Conservation (phyloP, 2,888 invertebrate species). For the Glyphotaelius pellucidus region DNA sequence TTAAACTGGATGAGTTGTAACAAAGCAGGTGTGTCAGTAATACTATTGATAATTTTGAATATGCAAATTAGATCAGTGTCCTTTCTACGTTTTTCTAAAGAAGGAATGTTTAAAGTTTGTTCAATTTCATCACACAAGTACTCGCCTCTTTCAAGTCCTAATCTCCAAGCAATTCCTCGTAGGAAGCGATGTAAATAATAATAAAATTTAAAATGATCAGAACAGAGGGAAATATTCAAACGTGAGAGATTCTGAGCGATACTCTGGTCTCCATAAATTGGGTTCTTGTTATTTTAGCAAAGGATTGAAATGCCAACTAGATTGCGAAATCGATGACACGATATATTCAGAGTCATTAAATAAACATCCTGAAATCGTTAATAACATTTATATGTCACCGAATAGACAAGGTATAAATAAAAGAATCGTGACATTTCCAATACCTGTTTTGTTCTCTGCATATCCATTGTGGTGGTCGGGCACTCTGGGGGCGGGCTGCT, state of each 20-base stretch:
- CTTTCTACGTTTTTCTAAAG: too few species aligned
- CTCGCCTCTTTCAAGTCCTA: too few species aligned
- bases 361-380: not conserved
- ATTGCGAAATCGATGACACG: not conserved
- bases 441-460: conserved; percentile 45
- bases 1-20: too few species aligned
- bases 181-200: too few species aligned
- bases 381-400: not conserved
- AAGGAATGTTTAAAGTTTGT: too few species aligned
- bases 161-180: too few species aligned
- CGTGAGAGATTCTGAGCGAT: not conserved
- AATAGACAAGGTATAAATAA: not conserved
- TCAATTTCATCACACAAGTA: too few species aligned
- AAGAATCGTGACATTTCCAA: not conserved
- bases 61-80: too few species aligned
- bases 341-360: not conserved
- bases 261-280: not conserved
- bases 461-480: conserved; percentile 42
- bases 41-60: too few species aligned
- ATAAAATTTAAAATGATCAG: not conserved
- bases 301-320: not conserved
- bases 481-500: conserved; percentile 13
- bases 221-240: not conserved
- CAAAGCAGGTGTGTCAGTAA: too few species aligned
- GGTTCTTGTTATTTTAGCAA: not conserved